Evolutionary conservation across 2,888 invertebrate species (phyloP), one percentile per base, ranked within the genome.

Genomic region (Drosophila engyochracea): DNA sequence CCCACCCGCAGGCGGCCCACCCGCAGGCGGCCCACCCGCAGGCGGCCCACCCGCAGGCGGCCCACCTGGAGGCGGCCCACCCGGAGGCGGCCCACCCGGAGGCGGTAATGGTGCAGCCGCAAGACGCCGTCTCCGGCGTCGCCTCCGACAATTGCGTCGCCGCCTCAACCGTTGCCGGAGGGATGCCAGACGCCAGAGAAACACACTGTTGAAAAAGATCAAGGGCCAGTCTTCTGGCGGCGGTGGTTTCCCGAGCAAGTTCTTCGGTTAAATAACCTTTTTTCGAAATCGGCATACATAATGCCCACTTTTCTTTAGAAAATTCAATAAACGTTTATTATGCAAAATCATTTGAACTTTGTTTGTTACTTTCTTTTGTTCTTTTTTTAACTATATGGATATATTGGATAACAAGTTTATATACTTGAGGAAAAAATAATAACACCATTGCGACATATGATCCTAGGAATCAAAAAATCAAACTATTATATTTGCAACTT

Each of bases 251-350:
- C 12, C 31, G 2, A n/a, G 51, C 39, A 55, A 69, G 30, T 22
- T 60, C 9, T 70, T 70, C 22, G 72, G 70, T 47, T 71, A 31
- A 71, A 28, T 14, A 16, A 1, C 5, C n/a, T 0, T 16, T 47
- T 14, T 28, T 9, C 16, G n/a, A 3, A 16, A n/a, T 3, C 9
- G 53, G 22, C 16, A 16, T 5, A 14, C 9, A 35, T 14, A 3
- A 5, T 39, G 44, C 58, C n/a, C 28, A 44, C 1, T 58, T 14
- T 31, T 5, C 1, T 9, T 49, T 54, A 4, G 22, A 31, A 31
- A 39, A 9, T 47, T 16, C 16, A 62, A 73, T 71, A 71, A 72
- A 71, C 37, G 30, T 31, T 25, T 10, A 55, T 30, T 52, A 57
- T 52, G 55, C 55, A 37, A 60, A 41, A 31, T 16, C 9, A 31